These are phyloP conservation scores for Ceramica pisi DNA, from an alignment of 2,888 invertebrate genomes.

Conservation along the genomic window DNA sequence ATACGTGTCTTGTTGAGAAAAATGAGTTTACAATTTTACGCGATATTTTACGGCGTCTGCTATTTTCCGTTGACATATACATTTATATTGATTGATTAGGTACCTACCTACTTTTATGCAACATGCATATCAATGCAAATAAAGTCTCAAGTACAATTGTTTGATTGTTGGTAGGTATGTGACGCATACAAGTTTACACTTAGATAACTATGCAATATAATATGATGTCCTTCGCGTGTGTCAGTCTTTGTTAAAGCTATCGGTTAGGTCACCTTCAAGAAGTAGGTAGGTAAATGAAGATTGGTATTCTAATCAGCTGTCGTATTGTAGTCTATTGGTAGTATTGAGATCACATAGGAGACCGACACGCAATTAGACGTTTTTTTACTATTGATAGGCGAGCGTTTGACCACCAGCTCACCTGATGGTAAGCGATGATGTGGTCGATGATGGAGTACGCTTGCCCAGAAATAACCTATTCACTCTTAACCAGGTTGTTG, in stretches of 20 bases:
- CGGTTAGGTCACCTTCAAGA: slow-evolving; percentile 17
- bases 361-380: background rate
- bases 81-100: background rate
- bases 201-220: slow-evolving; percentile 26
- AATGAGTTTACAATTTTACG: too few relatives aligned
- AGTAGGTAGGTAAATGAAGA: background rate
- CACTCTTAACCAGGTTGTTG: too few relatives aligned
- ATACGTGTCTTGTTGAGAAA: too few relatives aligned
- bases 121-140: slow-evolving; percentile 30
- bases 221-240: slow-evolving; percentile 4
- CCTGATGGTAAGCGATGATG: too few relatives aligned
- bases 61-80: too few relatives aligned
- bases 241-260: slow-evolving; percentile 33
- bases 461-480: too few relatives aligned
- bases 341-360: background rate
- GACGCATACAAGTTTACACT: slow-evolving; percentile 33
- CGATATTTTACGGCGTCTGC: too few relatives aligned
- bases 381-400: too few relatives aligned
- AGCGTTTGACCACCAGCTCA: too few relatives aligned
- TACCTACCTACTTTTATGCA: slow-evolving; percentile 4
- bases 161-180: slow-evolving; percentile 4
- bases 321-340: background rate
- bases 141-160: slow-evolving; percentile 27
- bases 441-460: too few relatives aligned
- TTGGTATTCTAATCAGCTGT: slow-evolving; percentile 4